These are phyloP conservation scores for Vimba vimba DNA, from an alignment of 2,113 vertebrate genomes.

Conservation along the genomic window DNA sequence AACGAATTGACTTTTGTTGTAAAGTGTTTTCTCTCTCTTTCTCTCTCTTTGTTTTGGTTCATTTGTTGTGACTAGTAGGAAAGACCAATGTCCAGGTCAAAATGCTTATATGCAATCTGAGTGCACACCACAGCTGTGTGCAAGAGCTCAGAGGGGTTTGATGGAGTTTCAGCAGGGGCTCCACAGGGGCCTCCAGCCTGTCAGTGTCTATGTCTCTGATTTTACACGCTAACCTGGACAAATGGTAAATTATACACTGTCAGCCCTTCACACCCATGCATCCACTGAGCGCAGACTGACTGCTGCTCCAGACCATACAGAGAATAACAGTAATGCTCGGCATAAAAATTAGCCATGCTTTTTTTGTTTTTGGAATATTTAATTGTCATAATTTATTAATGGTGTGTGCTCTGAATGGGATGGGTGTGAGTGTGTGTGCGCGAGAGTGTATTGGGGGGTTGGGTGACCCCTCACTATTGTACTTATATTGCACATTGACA, in stretches of 20 bases:
- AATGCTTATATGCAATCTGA: conserved; percentile 26
- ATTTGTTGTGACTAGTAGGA: conserved; percentile 14
- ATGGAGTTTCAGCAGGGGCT: conserved; percentile 61
- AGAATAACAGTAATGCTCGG: not conserved
- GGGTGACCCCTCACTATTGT: conserved; percentile 39
- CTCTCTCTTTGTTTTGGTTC: conserved; percentile 21
- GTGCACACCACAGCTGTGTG: conserved; percentile 5
- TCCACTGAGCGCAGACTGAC: not conserved
- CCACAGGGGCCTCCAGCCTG: conserved; percentile 35
- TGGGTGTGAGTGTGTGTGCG: not conserved
- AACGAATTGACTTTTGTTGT: not conserved
- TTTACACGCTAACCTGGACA: conserved; percentile 24
- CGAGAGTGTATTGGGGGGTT: not conserved
- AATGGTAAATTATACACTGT: conserved; percentile 41
- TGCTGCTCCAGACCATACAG: not conserved
- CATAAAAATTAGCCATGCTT: not conserved
- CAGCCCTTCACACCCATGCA: conserved; percentile 2
- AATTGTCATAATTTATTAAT: not conserved
- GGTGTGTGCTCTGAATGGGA: not conserved
- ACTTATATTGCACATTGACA: conserved; percentile 35
- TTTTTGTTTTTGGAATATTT: not conserved
- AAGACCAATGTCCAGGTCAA: not conserved
- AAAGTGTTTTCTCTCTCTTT: not conserved
- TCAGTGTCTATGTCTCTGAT: conserved; percentile 32
- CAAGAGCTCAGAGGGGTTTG: conserved; percentile 57